These are phyloP conservation scores for Botia almorhae DNA, from an alignment of 2,797 vertebrate genomes.

Conservation along the genomic window DNA sequence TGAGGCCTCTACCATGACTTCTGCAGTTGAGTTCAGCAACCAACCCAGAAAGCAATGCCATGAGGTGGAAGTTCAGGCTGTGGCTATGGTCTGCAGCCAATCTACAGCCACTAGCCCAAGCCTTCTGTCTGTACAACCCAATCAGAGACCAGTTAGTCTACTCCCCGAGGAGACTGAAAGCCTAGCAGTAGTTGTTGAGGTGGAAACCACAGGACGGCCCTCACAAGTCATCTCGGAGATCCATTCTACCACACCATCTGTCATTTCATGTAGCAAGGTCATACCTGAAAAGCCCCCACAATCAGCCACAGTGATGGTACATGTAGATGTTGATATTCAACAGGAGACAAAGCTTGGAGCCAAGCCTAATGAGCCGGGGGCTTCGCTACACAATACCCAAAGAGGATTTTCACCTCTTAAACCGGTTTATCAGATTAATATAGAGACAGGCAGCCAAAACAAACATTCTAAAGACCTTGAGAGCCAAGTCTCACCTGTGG, in stretches of 20 bases:
- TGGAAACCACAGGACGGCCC: constrained; percentile 58
- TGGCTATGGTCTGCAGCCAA: constrained; percentile 82
- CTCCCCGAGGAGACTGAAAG: constrained; percentile 75
- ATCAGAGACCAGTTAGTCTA: constrained; percentile 43
- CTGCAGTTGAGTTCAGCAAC: constrained; percentile 65
- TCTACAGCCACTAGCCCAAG: constrained; percentile 91
- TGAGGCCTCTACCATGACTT: constrained; percentile 92
- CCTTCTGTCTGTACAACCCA: constrained; percentile 76
- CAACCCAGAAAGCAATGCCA: constrained; percentile 65
- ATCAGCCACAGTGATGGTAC: constrained; percentile 55
- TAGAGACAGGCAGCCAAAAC: constrained; percentile 66
- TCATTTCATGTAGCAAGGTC: constrained; percentile 18
- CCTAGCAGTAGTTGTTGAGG: constrained; percentile 77
- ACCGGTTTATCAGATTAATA: constrained; percentile 78
- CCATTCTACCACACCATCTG: constrained; percentile 55
- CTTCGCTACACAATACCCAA: constrained; percentile 67
- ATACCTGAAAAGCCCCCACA: constrained; percentile 47
- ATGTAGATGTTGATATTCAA: constrained; percentile 58
- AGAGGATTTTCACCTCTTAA: constrained; percentile 51
- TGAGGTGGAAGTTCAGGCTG: constrained; percentile 92
- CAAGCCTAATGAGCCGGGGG: constrained; percentile 67
- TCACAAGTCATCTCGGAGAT: constrained; percentile 54
- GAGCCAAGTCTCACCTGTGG: constrained; percentile 33
- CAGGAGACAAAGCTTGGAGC: constrained; percentile 61
- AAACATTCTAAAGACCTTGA: constrained; percentile 39